Evolutionary conservation across 1,140 invertebrate species (phyloP), one percentile per base, ranked within the genome.

Genomic region (Drosophila orosa): DNA sequence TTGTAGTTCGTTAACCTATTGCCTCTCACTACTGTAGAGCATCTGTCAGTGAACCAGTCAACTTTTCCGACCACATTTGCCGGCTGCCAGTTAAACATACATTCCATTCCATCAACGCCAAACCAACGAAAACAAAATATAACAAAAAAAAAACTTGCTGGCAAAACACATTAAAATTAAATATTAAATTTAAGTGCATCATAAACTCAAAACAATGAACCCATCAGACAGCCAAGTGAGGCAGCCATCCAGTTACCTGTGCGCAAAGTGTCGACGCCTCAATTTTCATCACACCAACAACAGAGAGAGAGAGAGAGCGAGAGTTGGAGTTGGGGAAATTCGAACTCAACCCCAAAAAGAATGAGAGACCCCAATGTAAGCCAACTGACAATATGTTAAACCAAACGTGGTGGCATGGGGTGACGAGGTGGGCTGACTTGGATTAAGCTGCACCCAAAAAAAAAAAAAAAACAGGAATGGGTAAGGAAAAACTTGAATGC

Each of bases 181-280:
- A 86, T 86, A 86, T 86, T 86, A 86, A 86, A 78, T 72, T 86
- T 79, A 81, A 86, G 78, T 68, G 78, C 82, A 74, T 81, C 74
- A 73, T 81, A 86, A 86, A 86, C 61, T 68, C 48, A 72, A 71
- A 65, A 78, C 83, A 80, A 86, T 78, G 60, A 75, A 85, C 57
- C 63, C 83, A 60, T 37, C 79, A 63, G 60, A 62, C 61, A 55
- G 52, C 29, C 48, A 19, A 55, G 42, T 48, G 31, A 17, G 55
- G 35, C 54, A 29, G 15, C 15, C 45, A 35, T 52, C 4, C 39
- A 35, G 56, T 54, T 77, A 73, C 48, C 73, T 73, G 63, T 25
- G 33, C 40, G 39, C 66, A 76, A 78, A 67, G 58, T 72, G 65
- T 76, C 78, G 80, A 67, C 40, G 65, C 42, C 59, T 31, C 60